Conservation (phyloP, 1,140 invertebrate species). For the Leptinotarsa lineolata region DNA sequence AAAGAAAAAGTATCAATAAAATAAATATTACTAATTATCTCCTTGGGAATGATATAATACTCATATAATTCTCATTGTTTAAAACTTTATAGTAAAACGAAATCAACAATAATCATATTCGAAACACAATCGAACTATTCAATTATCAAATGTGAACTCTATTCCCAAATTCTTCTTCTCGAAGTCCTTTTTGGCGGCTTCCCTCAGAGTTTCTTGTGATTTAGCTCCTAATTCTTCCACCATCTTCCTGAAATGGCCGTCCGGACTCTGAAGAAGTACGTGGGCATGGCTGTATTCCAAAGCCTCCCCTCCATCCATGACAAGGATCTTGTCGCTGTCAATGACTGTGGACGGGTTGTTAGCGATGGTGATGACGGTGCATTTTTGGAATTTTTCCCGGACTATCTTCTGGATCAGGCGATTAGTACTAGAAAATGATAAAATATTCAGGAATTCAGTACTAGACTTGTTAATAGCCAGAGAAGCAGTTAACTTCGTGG, state of each 20-base stretch:
- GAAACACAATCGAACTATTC: too few relatives aligned
- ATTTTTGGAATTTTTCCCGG: constrained; percentile 60
- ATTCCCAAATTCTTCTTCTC: constrained; percentile 28
- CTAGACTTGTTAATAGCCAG: neutral
- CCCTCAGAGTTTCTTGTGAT: constrained; percentile 39
- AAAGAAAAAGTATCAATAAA: too few relatives aligned
- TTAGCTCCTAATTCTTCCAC: constrained; percentile 63
- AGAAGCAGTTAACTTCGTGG: neutral
- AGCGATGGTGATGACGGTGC: constrained; percentile 77
- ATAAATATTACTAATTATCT: too few relatives aligned
- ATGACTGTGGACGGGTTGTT: constrained; percentile 55
- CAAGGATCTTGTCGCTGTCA: constrained; percentile 52
- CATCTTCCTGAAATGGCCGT: constrained; percentile 73
- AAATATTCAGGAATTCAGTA: neutral
- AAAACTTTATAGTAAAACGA: too few relatives aligned
- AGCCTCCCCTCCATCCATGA: constrained; percentile 53
- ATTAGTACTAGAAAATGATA: constrained; percentile 55
- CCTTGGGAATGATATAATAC: too few relatives aligned
- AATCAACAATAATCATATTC: too few relatives aligned
- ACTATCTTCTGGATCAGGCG: constrained; percentile 65
- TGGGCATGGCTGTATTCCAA: constrained; percentile 54
- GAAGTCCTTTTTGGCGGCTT: constrained; percentile 40
- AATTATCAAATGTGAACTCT: constrained; percentile 7
- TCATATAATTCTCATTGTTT: too few relatives aligned
- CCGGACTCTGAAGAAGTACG: constrained; percentile 49